These are phyloP conservation scores for Leucophora obtusa DNA, from an alignment of 2,888 invertebrate genomes.

Conservation along the genomic window DNA sequence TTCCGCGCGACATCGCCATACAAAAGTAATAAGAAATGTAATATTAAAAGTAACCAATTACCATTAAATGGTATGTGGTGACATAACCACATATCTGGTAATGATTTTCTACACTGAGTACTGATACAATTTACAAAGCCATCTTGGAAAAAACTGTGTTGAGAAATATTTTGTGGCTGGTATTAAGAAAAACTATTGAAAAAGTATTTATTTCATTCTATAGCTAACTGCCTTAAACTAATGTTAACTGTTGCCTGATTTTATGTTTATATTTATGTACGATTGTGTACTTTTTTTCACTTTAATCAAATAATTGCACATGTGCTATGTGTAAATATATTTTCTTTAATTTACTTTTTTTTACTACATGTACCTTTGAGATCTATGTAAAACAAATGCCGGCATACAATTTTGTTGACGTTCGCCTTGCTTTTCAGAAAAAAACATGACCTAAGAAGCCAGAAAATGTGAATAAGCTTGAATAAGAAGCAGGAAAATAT, in stretches of 20 bases:
- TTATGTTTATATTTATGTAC: slow-evolving; percentile 42
- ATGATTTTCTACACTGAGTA: too few relatives aligned
- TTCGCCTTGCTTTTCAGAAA: slow-evolving; percentile 36
- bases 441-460: slow-evolving; percentile 62
- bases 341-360: slow-evolving; percentile 71
- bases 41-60: too few relatives aligned
- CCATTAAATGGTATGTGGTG: too few relatives aligned
- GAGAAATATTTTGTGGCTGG: too few relatives aligned
- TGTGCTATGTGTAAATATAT: slow-evolving; percentile 78
- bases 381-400: slow-evolving; percentile 48
- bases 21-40: too few relatives aligned
- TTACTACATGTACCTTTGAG: slow-evolving; percentile 1
- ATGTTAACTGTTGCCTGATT: slow-evolving; percentile 68
- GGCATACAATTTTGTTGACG: slow-evolving; percentile 53
- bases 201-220: too few relatives aligned
- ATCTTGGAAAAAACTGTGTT: too few relatives aligned
- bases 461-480: slow-evolving; percentile 51
- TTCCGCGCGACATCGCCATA: too few relatives aligned
- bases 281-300: slow-evolving; percentile 75
- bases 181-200: too few relatives aligned
- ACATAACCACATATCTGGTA: too few relatives aligned
- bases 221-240: too few relatives aligned
- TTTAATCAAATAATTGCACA: slow-evolving; percentile 78
- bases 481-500: slow-evolving; percentile 22
- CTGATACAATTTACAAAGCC: too few relatives aligned